A percentile compares a stretch with the other conserved stretches of the same genome.
Evolutionary conservation across 2,888 invertebrate genomes (phyloP).

Genomic region (Liposcelis brunnea): DNA sequence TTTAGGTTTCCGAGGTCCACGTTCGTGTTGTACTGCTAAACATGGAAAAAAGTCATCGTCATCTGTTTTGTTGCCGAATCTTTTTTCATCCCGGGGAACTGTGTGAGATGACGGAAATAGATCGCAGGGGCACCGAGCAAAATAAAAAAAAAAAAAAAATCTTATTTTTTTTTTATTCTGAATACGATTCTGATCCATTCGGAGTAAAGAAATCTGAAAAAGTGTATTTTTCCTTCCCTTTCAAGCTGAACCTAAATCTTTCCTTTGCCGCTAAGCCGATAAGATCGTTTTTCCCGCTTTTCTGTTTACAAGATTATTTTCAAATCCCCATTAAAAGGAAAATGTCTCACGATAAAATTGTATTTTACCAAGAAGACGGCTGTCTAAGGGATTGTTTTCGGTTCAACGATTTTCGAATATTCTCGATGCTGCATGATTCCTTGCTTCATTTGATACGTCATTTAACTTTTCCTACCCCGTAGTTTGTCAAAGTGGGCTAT

Average conservation of each 20-base stretch:
- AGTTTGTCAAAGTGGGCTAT: too few species aligned
- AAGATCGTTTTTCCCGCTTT: slow-evolving; percentile 2
- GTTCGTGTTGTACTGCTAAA: slow-evolving; percentile 90
- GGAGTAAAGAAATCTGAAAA: too few species aligned
- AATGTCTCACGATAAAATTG: neutral
- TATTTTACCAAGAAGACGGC: slow-evolving; percentile 1
- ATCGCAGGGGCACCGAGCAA: slow-evolving; percentile 15
- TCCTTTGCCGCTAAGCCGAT: slow-evolving; percentile 11
- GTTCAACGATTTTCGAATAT: too few species aligned
- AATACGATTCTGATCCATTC: too few species aligned
- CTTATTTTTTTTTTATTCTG: too few species aligned
- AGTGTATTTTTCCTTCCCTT: too few species aligned
- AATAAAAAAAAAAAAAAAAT: too few species aligned
- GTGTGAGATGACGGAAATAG: slow-evolving; percentile 15
- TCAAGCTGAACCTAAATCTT: neutral
- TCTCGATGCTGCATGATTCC: too few species aligned
- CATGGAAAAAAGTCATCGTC: slow-evolving; percentile 8
- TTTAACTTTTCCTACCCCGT: too few species aligned
- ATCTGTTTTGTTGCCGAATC: neutral
- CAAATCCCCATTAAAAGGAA: neutral
- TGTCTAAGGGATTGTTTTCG: too few species aligned
- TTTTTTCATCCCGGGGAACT: too few species aligned
- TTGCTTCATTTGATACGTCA: too few species aligned
- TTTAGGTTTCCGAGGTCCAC: slow-evolving; percentile 89
- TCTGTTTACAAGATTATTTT: slow-evolving; percentile 1